phyloP scores from a whole-genome alignment of 35 echinoderm and acorn worm genomes.

The Diadema setosum region DNA sequence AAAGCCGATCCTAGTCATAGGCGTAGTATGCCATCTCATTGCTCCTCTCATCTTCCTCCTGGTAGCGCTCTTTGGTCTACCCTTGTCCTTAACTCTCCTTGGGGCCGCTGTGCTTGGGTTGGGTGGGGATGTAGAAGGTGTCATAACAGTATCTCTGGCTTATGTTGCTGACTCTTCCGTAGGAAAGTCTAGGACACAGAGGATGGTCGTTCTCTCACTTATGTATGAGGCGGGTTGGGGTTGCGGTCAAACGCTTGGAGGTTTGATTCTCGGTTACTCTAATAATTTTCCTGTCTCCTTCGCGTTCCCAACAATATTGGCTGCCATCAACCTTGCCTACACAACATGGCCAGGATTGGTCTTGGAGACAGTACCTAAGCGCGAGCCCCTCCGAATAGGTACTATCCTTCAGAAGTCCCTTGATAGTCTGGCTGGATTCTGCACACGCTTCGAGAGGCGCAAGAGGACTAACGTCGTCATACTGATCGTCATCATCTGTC shows the following conservation, averaged over 20 bases:
- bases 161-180: constrained; percentile 16
- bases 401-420: not conserved
- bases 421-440: not conserved
- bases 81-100: not conserved
- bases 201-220: not conserved
- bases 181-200: not conserved
- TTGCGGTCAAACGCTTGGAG: not conserved
- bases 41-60: not conserved
- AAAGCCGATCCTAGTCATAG: constrained; percentile 27
- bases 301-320: not conserved
- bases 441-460: not conserved
- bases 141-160: not conserved
- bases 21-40: constrained; percentile 4
- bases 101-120: constrained; percentile 12
- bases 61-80: not conserved
- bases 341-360: not conserved
- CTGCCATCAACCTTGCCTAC: constrained; percentile 4
- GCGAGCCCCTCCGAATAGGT: not conserved
- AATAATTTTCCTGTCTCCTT: not conserved
- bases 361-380: not conserved
- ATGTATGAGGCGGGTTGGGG: not conserved
- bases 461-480: not conserved
- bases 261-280: not conserved
- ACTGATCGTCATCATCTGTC: not conserved
- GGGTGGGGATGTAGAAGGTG: not conserved